Percentiles rank a stretch among this genome's conserved stretches.
Evolutionary conservation across 2,888 invertebrate species (phyloP).

Genomic region (Molorchus minor): DNA sequence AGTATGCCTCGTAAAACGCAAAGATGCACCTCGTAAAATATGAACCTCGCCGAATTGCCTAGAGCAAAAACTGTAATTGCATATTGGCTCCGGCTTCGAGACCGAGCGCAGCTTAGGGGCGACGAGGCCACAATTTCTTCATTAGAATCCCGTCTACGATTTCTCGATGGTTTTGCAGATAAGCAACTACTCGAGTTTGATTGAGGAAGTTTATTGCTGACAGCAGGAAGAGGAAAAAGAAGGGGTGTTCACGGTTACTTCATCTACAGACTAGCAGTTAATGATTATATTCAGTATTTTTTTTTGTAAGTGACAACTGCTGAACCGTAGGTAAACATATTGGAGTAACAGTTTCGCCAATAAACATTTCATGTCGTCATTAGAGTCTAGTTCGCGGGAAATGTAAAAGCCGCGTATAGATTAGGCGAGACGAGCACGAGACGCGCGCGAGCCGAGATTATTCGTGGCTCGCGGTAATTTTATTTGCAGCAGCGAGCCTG

Average conservation of each 20-base stretch:
- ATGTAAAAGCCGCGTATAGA: too few relatives aligned
- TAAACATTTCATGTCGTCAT: too few relatives aligned
- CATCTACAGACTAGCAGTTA: too few relatives aligned
- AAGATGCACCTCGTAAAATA: slow-evolving; percentile 57
- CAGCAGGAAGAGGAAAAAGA: neutral
- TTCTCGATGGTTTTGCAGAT: slow-evolving; percentile 30
- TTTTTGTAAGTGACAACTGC: too few relatives aligned
- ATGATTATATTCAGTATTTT: too few relatives aligned
- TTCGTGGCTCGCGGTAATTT: too few relatives aligned
- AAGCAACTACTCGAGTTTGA: slow-evolving; percentile 26
- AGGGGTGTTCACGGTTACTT: neutral
- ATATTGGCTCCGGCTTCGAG: slow-evolving; percentile 49
- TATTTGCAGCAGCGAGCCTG: too few relatives aligned
- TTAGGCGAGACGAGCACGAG: too few relatives aligned
- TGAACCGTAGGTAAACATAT: too few relatives aligned
- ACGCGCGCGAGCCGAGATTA: too few relatives aligned
- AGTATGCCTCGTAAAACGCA: slow-evolving; percentile 54
- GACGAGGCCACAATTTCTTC: slow-evolving; percentile 9
- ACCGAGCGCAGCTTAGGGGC: slow-evolving; percentile 11
- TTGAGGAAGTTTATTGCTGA: neutral
- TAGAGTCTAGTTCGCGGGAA: too few relatives aligned
- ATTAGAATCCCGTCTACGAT: slow-evolving; percentile 17
- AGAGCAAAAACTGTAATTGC: slow-evolving; percentile 57
- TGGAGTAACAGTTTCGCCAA: too few relatives aligned
- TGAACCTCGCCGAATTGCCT: slow-evolving; percentile 54